phyloP scores from a whole-genome alignment of 2,888 invertebrate genomes.

The Megamerina dolium region DNA sequence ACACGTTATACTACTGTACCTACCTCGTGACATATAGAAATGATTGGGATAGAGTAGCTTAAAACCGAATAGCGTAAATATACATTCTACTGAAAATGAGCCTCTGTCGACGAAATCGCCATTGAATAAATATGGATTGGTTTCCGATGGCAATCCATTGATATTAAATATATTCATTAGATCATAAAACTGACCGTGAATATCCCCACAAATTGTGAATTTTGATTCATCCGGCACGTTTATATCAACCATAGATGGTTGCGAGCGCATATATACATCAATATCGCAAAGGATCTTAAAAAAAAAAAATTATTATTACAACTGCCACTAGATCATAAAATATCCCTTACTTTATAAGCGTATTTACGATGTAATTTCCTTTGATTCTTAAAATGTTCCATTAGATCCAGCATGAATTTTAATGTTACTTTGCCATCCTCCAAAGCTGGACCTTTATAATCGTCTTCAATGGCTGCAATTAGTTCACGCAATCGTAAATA shows the following conservation, averaged over 20 bases:
- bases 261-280: constrained; percentile 73
- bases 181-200: constrained; percentile 99
- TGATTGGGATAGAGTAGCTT: constrained; percentile 93
- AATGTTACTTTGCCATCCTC: constrained; percentile 83
- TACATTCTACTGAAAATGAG: constrained; percentile 98
- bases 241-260: constrained; percentile 87
- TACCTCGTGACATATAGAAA: constrained; percentile 96
- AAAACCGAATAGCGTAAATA: constrained; percentile 93
- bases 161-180: constrained; percentile 94
- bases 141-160: constrained; percentile 89
- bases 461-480: constrained; percentile 80
- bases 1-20: constrained; percentile 32
- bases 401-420: constrained; percentile 81
- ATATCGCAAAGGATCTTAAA: constrained; percentile 83
- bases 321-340: constrained; percentile 1
- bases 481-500: not conserved
- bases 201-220: constrained; percentile 98
- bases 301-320: not conserved
- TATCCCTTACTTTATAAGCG: constrained; percentile 81
- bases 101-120: constrained; percentile 99
- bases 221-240: constrained; percentile 77
- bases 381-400: constrained; percentile 85
- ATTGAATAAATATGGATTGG: constrained; percentile 97
- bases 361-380: constrained; percentile 93
- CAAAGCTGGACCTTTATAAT: constrained; percentile 86